Evolutionary conservation across 2,113 vertebrate genomes (phyloP), one percentile per base, ranked within the genome.

Genomic region (Chionodraco myersi): DNA sequence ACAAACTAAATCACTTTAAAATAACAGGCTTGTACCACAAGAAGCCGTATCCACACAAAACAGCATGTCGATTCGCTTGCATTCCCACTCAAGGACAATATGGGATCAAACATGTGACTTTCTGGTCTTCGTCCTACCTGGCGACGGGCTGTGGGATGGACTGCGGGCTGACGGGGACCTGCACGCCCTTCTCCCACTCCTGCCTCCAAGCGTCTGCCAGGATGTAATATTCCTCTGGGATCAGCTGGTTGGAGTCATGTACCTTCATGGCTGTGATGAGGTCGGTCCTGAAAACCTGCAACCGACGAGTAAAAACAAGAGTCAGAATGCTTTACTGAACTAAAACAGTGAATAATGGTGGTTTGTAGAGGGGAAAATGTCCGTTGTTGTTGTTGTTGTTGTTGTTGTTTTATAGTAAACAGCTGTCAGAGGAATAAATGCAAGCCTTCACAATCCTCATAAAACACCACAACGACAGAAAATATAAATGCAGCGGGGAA

Each of bases 221-320:
- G 85, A 99, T 91, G 62, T 97, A 99, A 94, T 96, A 99, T 54
- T 99, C 97, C 59, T 99, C 98, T 0, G 97, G 93, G 92, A 95
- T 97, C 89, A 99, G 96, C 93, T 97, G 97, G 93, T 95, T 92
- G n/a, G 97, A 97, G 94, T 99, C 98, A 36, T 97, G 97, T 66
- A 99, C 88, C 92, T 99, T 99, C 98, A 99, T 99, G 80, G 98
- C 98, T 5, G 98, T 99, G 94, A 99, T 99, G 86, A 99, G 93
- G 94, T 99, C 98, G 10, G 98, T 99, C 91, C 98, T 94, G 93
- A 99, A 99, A 82, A 99, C 97, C 98, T 99, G 95, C 80, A 83
- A 88, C 84, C 16, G 36, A 1, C 76, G n/a, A 16, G 53, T 0
- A 1, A 52, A 30, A 3, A 41, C 16, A 5, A 7, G 14, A 23